phyloP scores from a whole-genome alignment of 2,797 vertebrate genomes.

The Dendrocincla fuliginosa region DNA sequence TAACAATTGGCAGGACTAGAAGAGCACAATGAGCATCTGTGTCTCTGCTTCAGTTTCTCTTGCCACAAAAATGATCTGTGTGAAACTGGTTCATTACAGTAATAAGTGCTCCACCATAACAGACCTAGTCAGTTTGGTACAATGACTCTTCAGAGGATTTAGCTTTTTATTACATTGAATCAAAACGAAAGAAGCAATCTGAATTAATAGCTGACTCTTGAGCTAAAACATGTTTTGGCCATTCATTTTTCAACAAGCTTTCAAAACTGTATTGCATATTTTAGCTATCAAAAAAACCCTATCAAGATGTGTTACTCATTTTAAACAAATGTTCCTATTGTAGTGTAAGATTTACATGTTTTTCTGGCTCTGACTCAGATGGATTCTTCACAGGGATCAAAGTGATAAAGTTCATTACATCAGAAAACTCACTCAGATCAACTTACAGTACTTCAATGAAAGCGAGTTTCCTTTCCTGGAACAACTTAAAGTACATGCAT shows the following conservation, averaged over 20 bases:
- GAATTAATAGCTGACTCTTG: background rate
- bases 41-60: background rate
- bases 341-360: constrained; percentile 51
- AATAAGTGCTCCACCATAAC: background rate
- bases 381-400: constrained; percentile 59
- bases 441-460: constrained; percentile 48
- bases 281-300: constrained; percentile 35
- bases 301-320: constrained; percentile 49
- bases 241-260: constrained; percentile 39
- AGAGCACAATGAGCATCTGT: background rate
- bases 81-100: background rate
- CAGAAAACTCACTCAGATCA: constrained; percentile 52
- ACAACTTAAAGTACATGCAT: constrained; percentile 28
- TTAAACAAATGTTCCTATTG: constrained; percentile 58
- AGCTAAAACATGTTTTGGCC: constrained; percentile 55
- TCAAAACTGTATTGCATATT: constrained; percentile 26
- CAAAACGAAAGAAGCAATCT: constrained; percentile 12
- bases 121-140: background rate
- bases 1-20: background rate
- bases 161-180: constrained; percentile 23
- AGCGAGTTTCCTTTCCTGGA: constrained; percentile 41
- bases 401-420: constrained; percentile 47
- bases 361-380: constrained; percentile 35
- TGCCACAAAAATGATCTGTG: background rate
- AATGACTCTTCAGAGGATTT: constrained; percentile 25